phyloP scores from a whole-genome alignment of 2,113 vertebrate species.

The Lynx canadensis region DNA sequence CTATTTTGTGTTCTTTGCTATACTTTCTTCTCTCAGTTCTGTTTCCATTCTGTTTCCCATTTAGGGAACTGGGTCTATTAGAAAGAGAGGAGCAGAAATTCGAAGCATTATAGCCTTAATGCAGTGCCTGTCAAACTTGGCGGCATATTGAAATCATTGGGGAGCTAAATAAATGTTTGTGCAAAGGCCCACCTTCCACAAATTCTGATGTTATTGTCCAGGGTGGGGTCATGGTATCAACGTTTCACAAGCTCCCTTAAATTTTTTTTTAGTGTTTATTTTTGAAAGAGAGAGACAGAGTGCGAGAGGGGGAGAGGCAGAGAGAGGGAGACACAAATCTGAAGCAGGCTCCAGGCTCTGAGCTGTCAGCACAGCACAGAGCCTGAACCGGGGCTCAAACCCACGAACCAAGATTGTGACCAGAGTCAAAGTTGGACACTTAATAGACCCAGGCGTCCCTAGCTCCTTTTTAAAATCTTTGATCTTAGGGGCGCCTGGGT shows the following conservation, averaged over 20 bases:
- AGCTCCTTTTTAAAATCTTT: conserved; percentile 5
- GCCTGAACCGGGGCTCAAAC: too few species aligned
- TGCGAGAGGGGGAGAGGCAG: too few species aligned
- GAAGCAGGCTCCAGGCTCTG: too few species aligned
- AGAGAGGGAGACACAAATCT: too few species aligned
- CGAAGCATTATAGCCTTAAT: neutral
- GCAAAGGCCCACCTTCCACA: neutral
- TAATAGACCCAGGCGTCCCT: neutral
- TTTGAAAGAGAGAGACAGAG: too few species aligned
- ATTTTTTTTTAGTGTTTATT: too few species aligned
- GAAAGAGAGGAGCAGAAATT: conserved; percentile 16
- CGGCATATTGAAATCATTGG: neutral
- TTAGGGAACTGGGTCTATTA: conserved; percentile 25
- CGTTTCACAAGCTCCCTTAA: neutral
- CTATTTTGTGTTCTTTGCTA: conserved; percentile 46
- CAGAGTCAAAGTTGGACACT: neutral
- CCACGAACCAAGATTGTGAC: neutral
- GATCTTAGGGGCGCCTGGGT: too few species aligned
- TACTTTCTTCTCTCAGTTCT: conserved; percentile 43
- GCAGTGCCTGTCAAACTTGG: neutral
- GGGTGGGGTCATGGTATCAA: neutral
- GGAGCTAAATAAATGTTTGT: neutral
- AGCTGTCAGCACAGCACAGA: too few species aligned
- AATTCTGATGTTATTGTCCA: neutral
- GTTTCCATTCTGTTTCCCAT: conserved; percentile 22